These are phyloP conservation scores for Miltochrista miniata DNA, from an alignment of 2,888 invertebrate species.

Conservation along the genomic window DNA sequence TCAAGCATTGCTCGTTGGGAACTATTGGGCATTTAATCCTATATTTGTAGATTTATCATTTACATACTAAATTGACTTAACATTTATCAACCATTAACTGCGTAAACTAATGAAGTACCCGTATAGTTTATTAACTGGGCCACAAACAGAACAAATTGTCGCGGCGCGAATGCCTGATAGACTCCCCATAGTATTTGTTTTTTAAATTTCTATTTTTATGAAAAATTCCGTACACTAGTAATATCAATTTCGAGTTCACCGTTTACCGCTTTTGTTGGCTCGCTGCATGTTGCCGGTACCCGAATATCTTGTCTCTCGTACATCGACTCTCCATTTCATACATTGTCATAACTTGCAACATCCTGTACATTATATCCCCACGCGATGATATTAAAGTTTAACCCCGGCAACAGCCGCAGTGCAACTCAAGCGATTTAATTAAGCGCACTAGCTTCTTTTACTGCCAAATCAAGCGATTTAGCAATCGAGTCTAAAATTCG, in stretches of 20 bases:
- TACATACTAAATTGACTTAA: constrained; percentile 83
- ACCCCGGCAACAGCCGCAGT: constrained; percentile 40
- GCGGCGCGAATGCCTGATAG: constrained; percentile 84
- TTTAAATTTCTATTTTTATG: constrained; percentile 64
- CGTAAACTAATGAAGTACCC: constrained; percentile 80
- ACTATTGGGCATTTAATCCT: constrained; percentile 85
- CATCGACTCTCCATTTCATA: constrained; percentile 28
- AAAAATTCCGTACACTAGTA: constrained; percentile 69
- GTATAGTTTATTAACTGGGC: constrained; percentile 79
- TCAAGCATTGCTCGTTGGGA: constrained; percentile 77
- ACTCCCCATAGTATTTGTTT: constrained; percentile 60
- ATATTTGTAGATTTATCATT: constrained; percentile 81
- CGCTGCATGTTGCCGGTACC: constrained; percentile 70
- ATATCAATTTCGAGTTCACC: constrained; percentile 72
- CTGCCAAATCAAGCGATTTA: constrained; percentile 7
- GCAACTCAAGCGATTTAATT: constrained; percentile 48
- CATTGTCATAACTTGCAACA: constrained; percentile 8
- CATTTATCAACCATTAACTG: constrained; percentile 82
- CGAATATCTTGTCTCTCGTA: constrained; percentile 33
- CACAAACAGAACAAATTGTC: constrained; percentile 65
- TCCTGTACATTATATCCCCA: not conserved
- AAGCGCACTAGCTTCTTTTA: constrained; percentile 30
- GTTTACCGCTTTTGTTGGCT: constrained; percentile 71
- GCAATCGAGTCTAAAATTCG: not conserved
- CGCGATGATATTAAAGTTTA: constrained; percentile 6